Percentiles rank a stretch among this genome's conserved stretches.
Evolutionary conservation across 2,888 invertebrate species (phyloP).

Genomic region (Dione juno): DNA sequence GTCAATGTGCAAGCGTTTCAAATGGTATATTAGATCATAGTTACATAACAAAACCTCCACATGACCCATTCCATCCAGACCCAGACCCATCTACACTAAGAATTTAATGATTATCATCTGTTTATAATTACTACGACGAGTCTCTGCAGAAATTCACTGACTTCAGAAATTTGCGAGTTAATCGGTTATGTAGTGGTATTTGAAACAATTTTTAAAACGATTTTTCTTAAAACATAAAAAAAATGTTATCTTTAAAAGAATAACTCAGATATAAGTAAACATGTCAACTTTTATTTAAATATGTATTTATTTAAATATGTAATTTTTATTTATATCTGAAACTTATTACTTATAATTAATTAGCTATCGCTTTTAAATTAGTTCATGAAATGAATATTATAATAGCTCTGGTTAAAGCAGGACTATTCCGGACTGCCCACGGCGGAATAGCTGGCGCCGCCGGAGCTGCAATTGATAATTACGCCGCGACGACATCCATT

Average conservation of each 20-base stretch:
- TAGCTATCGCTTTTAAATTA: constrained; percentile 6
- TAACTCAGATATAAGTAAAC: too few relatives aligned
- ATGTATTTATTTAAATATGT: neutral
- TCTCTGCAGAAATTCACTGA: neutral
- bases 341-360: constrained; percentile 3
- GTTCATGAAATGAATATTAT: neutral
- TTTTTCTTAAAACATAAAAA: too few relatives aligned
- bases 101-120: constrained; percentile 14
- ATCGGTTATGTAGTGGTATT: neutral
- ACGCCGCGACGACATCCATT: constrained; percentile 77
- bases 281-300: neutral
- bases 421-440: constrained; percentile 40
- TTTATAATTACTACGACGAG: constrained; percentile 5
- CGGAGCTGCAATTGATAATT: constrained; percentile 61
- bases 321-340: neutral
- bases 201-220: too few relatives aligned
- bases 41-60: constrained; percentile 71
- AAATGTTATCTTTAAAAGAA: too few relatives aligned
- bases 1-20: constrained; percentile 56
- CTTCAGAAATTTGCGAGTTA: neutral
- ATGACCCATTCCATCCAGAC: too few relatives aligned
- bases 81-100: constrained; percentile 6
- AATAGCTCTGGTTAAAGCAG: neutral
- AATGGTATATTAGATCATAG: constrained; percentile 41
- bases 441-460: constrained; percentile 67